phyloP scores from a whole-genome alignment of 2,888 invertebrate species.

The Sphaerolaimus hirsutus region DNA sequence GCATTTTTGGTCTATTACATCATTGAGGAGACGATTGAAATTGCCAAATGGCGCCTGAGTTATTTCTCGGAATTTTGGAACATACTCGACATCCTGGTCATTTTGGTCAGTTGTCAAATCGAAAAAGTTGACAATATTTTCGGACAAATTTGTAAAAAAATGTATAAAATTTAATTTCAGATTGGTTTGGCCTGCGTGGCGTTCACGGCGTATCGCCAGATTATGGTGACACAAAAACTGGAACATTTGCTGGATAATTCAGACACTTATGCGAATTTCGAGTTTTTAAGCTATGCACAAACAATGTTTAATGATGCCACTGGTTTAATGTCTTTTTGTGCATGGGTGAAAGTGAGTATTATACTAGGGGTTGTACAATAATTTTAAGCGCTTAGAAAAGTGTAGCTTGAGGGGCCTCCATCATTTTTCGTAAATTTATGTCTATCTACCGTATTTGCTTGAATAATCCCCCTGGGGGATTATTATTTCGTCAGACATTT shows the following conservation, averaged over 20 bases:
- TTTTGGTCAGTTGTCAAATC: slow-evolving; percentile 28
- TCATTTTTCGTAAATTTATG: too few relatives aligned
- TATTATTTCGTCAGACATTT: too few relatives aligned
- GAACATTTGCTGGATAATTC: slow-evolving; percentile 26
- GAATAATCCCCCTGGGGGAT: too few relatives aligned
- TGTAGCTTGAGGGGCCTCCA: too few relatives aligned
- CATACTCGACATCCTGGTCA: slow-evolving; percentile 38
- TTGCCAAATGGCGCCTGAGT: slow-evolving; percentile 27
- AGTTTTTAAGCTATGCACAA: slow-evolving; percentile 38
- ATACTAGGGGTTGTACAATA: too few relatives aligned
- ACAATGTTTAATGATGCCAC: slow-evolving; percentile 37
- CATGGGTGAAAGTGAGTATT: slow-evolving; percentile 40
- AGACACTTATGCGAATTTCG: slow-evolving; percentile 37
- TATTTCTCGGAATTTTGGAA: slow-evolving; percentile 41
- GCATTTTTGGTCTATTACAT: slow-evolving; percentile 39
- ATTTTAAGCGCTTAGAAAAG: too few relatives aligned
- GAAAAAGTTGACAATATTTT: not conserved
- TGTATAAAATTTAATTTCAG: slow-evolving; percentile 21
- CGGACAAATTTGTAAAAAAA: not conserved
- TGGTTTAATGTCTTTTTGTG: slow-evolving; percentile 41
- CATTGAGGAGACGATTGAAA: slow-evolving; percentile 35
- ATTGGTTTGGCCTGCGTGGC: slow-evolving; percentile 31
- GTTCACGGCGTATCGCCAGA: slow-evolving; percentile 32
- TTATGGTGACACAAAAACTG: slow-evolving; percentile 27
- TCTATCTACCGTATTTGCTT: too few relatives aligned